Conservation (phyloP, 2,797 vertebrate species). For the Gymnothorax reevesii region DNA sequence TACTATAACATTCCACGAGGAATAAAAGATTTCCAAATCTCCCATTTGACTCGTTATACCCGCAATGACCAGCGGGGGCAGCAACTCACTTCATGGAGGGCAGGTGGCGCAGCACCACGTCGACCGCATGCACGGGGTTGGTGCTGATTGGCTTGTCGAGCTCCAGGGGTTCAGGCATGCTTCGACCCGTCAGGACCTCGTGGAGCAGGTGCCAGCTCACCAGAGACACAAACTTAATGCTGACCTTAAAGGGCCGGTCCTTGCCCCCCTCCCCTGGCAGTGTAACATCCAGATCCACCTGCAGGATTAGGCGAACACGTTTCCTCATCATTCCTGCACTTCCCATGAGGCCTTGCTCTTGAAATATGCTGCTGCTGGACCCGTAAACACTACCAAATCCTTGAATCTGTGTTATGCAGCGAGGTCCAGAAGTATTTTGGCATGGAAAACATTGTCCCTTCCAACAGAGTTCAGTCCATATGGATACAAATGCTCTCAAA, state of each 20-base stretch:
- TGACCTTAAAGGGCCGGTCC: conserved; percentile 97
- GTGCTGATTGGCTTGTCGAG: conserved; percentile 99
- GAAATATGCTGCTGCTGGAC: background rate
- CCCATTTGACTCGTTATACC: background rate
- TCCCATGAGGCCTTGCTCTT: background rate
- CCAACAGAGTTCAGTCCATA: no score
- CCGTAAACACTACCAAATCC: background rate
- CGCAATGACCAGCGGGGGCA: no score
- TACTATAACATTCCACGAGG: no score
- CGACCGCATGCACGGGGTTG: conserved; percentile 98
- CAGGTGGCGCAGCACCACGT: conserved; percentile 96
- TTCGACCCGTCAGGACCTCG: conserved; percentile 94
- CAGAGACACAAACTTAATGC: conserved; percentile 96
- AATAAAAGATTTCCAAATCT: no score
- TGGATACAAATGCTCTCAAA: no score
- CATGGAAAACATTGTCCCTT: no score
- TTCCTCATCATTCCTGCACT: background rate
- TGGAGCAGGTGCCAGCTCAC: conserved; percentile 99
- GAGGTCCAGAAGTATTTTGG: no score
- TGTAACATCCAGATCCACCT: conserved; percentile 99
- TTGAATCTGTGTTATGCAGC: background rate
- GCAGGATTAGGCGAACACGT: background rate
- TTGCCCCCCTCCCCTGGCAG: conserved; percentile 98
- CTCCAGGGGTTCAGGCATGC: conserved; percentile 94
- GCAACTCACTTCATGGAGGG: conserved; percentile 95